Evolutionary conservation across 2,113 vertebrate species (phyloP).

Genomic region (Vicugna pacos): DNA sequence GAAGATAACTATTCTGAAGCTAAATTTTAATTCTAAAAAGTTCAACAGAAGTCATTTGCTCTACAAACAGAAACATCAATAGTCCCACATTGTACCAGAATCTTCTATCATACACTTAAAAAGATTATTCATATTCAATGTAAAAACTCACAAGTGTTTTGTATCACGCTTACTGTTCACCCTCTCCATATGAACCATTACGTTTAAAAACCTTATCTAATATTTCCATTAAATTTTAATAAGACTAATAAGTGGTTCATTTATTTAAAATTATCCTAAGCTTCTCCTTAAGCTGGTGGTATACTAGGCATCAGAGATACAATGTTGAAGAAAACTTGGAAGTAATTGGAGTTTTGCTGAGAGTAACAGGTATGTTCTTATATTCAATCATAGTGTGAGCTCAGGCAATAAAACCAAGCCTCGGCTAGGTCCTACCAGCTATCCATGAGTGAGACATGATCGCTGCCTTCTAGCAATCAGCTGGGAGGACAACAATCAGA

Average conservation of each 20-base stretch:
- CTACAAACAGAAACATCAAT: background rate
- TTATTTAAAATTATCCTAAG: background rate
- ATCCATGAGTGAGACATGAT: background rate
- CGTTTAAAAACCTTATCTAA: background rate
- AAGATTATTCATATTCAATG: background rate
- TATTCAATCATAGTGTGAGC: background rate
- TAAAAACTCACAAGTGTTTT: background rate
- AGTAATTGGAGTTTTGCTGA: background rate
- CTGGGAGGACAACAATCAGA: background rate
- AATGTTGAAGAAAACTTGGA: background rate
- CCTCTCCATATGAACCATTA: background rate
- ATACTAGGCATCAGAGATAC: background rate
- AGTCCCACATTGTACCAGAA: background rate
- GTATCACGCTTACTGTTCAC: background rate
- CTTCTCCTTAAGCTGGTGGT: background rate
- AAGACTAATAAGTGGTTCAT: background rate
- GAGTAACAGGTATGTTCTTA: background rate
- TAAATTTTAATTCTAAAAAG: conserved; percentile 17
- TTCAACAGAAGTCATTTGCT: background rate
- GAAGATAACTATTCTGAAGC: background rate
- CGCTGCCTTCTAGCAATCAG: background rate
- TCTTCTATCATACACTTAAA: background rate
- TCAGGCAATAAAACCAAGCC: background rate
- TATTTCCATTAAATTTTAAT: background rate
- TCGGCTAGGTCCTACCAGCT: background rate